These are phyloP conservation scores for Parotocinclus haroldoi DNA, from an alignment of 2,797 vertebrate genomes.

Conservation along the genomic window DNA sequence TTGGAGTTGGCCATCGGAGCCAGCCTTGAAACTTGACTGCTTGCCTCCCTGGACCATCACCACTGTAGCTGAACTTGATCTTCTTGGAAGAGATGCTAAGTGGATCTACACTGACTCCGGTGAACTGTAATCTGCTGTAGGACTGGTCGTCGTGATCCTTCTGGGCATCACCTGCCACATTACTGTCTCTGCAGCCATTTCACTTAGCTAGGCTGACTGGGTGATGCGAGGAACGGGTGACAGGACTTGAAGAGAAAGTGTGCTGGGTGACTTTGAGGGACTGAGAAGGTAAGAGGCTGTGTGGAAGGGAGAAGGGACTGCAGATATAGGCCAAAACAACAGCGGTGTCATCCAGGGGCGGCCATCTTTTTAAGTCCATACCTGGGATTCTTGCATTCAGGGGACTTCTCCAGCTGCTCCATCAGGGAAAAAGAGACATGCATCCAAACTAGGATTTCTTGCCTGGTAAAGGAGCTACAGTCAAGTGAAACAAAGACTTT, in stretches of 20 bases:
- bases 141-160: background rate
- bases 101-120: background rate
- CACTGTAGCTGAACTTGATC: background rate
- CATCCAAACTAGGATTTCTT: constrained; percentile 74
- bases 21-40: constrained; percentile 7
- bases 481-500: constrained; percentile 17
- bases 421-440: constrained; percentile 18
- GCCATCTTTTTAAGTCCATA: constrained; percentile 36
- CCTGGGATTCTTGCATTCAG: constrained; percentile 8
- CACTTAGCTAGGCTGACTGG: constrained; percentile 8
- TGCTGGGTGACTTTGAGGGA: background rate
- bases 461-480: constrained; percentile 29
- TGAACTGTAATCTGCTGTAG: background rate
- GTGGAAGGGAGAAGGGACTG: background rate
- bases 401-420: constrained; percentile 14
- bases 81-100: constrained; percentile 21
- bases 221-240: background rate
- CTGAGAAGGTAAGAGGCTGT: background rate
- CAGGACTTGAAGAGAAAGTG: constrained; percentile 5
- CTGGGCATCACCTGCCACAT: background rate
- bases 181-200: constrained; percentile 21
- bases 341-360: no score
- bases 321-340: background rate
- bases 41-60: constrained; percentile 20
- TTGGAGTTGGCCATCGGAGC: background rate